Base-by-base conservation (phyloP, 64 coral and sea anemone species). In the Actinia tenebrosa region DNA sequence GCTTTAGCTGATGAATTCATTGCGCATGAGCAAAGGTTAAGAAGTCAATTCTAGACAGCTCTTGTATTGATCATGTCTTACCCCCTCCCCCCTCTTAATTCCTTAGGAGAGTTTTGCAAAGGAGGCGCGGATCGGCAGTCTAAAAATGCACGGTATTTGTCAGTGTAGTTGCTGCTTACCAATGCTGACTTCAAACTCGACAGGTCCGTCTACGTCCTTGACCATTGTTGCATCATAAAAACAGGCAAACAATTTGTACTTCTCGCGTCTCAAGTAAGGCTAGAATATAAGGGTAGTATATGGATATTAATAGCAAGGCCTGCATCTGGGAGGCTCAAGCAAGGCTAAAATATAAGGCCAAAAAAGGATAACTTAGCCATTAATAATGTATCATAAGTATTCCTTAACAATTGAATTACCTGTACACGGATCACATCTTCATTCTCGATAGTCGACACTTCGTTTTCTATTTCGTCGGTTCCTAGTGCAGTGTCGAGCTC, bases 161-260 rank as follows among this genome's bases (percentile, higher is more conserved):
- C 47, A 50, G 47, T 50, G 47, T 50, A 50, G 47, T 58, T 58
- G 6, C 13, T 2, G 10, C 92, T 46, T 62, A 98, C 97, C 97
- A 45, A 99, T 99, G 86, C 97, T 99, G 77, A 99, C 89, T 99
- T 99, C 97, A 91, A 99, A 99, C 63, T 99, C 97, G 58, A 99
- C 77, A 52, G 97, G 97, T 3, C 93, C 93, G 16, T 99, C 97
- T 2, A 89, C 91, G 19, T 95, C 97, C 4, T 86, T 90, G 43
- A 99, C 83, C 97, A 99, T 93, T 0, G 93, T 93, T 37, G 93
- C 97, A 42, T 99, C 97, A 15, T 95, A 95, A 82, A 99, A 99
- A 79, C 93, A 92, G 14, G 93, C 97, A 87, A 95, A 95, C 64
- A 99, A 77, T 26, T 95, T 92, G 66, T 89, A 99, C 80, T 99